Evolutionary conservation across 2,888 invertebrate genomes (phyloP).

Genomic region (Chelonus formosanus): DNA sequence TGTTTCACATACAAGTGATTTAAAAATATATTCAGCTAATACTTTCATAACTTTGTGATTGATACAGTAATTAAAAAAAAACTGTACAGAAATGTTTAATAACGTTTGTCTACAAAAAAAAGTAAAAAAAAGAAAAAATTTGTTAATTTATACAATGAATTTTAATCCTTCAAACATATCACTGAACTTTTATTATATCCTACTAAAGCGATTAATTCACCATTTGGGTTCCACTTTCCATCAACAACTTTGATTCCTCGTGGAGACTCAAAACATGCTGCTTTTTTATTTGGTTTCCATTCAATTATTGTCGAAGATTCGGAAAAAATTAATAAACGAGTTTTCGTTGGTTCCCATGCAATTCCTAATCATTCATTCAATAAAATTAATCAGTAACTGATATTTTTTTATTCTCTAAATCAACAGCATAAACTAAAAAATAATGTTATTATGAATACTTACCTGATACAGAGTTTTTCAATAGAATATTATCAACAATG

Average conservation of each 20-base stretch:
- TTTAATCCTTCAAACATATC: conserved; percentile 27
- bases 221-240: conserved; percentile 53
- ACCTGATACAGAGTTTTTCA: conserved; percentile 56
- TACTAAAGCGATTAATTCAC: conserved; percentile 48
- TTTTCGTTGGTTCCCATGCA: conserved; percentile 51
- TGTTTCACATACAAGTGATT: too few species aligned
- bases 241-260: conserved; percentile 53
- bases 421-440: too few species aligned
- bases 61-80: too few species aligned
- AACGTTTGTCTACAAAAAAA: too few species aligned
- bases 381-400: conserved; percentile 9
- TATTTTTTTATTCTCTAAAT: not conserved
- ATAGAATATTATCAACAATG: conserved; percentile 54
- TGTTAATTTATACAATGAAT: too few species aligned
- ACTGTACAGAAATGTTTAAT: too few species aligned
- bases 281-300: conserved; percentile 50
- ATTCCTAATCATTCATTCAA: conserved; percentile 44
- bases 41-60: too few species aligned
- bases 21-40: too few species aligned
- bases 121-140: too few species aligned
- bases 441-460: not conserved
- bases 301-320: conserved; percentile 53
- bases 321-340: conserved; percentile 51
- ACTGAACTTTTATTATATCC: conserved; percentile 58
- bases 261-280: conserved; percentile 47